Base-by-base conservation (phyloP, 2,113 vertebrate genomes). In the Puma concolor region DNA sequence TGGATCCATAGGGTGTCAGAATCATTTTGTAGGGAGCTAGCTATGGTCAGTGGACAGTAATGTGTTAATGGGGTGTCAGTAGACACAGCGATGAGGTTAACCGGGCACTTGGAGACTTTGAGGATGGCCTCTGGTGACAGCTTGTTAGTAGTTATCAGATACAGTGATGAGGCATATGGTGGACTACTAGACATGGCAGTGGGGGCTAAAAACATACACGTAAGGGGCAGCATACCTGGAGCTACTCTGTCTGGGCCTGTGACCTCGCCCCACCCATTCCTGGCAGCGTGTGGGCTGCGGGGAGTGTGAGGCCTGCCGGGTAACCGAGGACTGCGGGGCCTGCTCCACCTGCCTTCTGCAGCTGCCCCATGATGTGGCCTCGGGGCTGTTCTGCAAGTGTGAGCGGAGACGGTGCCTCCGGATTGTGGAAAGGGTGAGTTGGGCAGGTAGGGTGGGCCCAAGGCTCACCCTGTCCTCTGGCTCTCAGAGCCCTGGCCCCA, bases 251-350 rank as follows among this genome's bases (percentile, higher is more conserved):
- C 67, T 74, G 54, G 69, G 81, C 54, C 84, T 82, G 17, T 98
- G 67, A 92, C 52, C 88, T 97, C 60, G 31, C 87, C 83, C 89
- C 77, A 44, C 89, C 79, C 79, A n/a, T 95, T 94, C 80, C 88
- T 94, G 96, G 93, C 98, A 98, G 98, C 98, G 98, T 81, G 97
- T 98, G 69, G 98, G 98, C 96, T 99, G 98, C 29, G 98, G 98
- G 64, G 96, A 97, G 52, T 99, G 98, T 38, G 14, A 95, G 0
- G 98, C 98, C 72, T 99, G 98, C 92, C 97, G 81, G 86, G 95
- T 98, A 76, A 97, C 97, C 0, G 98, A 98, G 86, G 98, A 99
- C 94, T 99, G 98, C 11, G 98, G 98, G 83, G 76, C 96, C 80
- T 99, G 98, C 90, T 95, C 98, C n/a, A 98, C 97, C 81, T 99